Evolutionary conservation across 2,888 invertebrate genomes (phyloP).

Genomic region (Belgica antarctica): DNA sequence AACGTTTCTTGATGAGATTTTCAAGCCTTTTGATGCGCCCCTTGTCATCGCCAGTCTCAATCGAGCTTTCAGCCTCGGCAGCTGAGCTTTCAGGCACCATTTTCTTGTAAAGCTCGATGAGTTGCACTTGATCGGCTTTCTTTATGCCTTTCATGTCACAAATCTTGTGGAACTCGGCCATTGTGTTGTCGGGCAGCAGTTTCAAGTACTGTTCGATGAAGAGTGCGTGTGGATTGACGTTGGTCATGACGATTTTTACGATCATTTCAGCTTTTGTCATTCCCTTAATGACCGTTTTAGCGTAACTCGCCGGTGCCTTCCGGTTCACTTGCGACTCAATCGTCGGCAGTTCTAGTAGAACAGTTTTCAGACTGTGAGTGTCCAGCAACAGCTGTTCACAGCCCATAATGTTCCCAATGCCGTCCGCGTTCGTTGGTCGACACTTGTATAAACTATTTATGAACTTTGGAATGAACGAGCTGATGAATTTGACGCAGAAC

Average conservation of each 20-base stretch:
- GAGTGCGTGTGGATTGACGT: conserved; percentile 73
- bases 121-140: conserved; percentile 58
- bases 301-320: conserved; percentile 85
- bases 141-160: conserved; percentile 88
- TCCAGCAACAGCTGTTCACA: conserved; percentile 93
- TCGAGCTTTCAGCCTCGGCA: conserved; percentile 1
- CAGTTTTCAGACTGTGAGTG: conserved; percentile 91
- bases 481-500: conserved; percentile 94
- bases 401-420: conserved; percentile 62
- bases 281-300: conserved; percentile 70
- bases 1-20: conserved; percentile 59
- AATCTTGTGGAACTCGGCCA: conserved; percentile 89
- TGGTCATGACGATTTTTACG: conserved; percentile 96
- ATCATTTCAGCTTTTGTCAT: conserved; percentile 99
- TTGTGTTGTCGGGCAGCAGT: conserved; percentile 83
- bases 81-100: conserved; percentile 48
- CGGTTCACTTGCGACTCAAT: conserved; percentile 84
- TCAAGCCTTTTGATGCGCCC: conserved; percentile 60
- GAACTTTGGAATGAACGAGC: conserved; percentile 92
- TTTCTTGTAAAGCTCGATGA: conserved; percentile 61
- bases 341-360: conserved; percentile 89
- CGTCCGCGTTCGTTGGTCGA: conserved; percentile 72
- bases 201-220: conserved; percentile 89
- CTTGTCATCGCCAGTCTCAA: conserved; percentile 52
- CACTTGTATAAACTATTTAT: conserved; percentile 87